Evolutionary conservation across 2,113 vertebrate species (phyloP), one percentile per base, ranked within the genome.

Genomic region (Microcebus murinus): DNA sequence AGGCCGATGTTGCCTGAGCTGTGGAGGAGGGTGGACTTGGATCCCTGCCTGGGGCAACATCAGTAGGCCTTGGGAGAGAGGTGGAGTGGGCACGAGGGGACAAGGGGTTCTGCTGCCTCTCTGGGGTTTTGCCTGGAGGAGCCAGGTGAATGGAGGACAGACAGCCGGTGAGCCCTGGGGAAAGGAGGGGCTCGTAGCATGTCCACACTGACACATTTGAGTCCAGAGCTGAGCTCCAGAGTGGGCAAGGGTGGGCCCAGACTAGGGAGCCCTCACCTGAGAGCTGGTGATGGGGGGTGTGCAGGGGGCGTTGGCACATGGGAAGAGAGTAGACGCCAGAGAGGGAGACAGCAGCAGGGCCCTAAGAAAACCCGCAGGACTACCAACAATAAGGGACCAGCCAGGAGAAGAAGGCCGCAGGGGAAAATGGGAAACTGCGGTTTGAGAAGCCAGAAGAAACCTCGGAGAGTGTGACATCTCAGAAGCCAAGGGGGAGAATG

Each of bases 401-500:
- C 70, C 31, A 25, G 34, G 68, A 48, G 93, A 81, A 93, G 45
- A 63, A 80, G 31, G 6, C 21, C 80, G 4, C 50, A 48, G 36
- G 23, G 31, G 48, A 77, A 63, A 94, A 84, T 55, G 67, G 85
- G 73, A 77, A 74, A 61, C 1, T 68, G 45, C 39, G 29, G 23
- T 55, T 12, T 80, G 45, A 89, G 39, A 94, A 71, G 27, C 81
- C 63, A 87, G 65, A 39, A 84, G 61, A 52, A 52, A 85, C 42
- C 31, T 11, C 50, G 39, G 17, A 96, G 42, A 82, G 61, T 83
- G 34, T 93, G 84, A 77, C 36, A 21, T 77, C 57, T 82, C 80
- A 67, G 52, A 95, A 95, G 74, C 39, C 91, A 88, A 61, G 21
- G 48, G 50, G 36, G 73, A 94, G 68, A 95, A 83, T 71, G 17